Evolutionary conservation across 1,140 invertebrate genomes (phyloP), one percentile per base, ranked within the genome.

Genomic region (Doryteuthis pealeii): DNA sequence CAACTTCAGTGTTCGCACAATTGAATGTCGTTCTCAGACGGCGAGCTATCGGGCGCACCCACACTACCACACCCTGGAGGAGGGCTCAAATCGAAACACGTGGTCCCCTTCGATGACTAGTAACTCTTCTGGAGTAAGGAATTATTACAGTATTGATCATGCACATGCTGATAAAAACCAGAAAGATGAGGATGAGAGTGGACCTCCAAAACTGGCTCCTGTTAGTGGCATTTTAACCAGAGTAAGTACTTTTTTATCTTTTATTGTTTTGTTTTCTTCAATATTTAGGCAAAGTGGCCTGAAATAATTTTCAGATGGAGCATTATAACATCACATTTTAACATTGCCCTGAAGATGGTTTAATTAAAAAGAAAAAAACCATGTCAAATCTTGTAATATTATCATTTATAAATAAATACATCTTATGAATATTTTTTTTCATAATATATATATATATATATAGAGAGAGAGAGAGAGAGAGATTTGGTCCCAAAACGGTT

Each of bases 181-280:
- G 15, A 74, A 76, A 35, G 77, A 78, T 33, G 33, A 73, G 22
- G 74, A 78, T 32, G 68, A 74, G 1, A 14, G 22, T 54, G 77
- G 74, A 45, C 77, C 77, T 35, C 77, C 77, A n/a, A 78, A 74
- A 70, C 43, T 78, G 1, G 70, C 77, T 8, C 77, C 77, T 32
- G 72, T 79, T 43, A 78, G 77, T 72, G 77, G 77, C 43, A 76
- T 78, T 72, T 62, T 78, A 70, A 76, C 71, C 32, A 71, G 70
- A 67, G 77, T 78, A 72, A 72, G 73, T 78, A 8, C 30, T 72
- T n/a, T 35, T n/a, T 70, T 31, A 32, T 40, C 15, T 32, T 18
- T 15, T 32, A 15, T 22, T 15, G 30, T 33, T 33, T 31, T 18
- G 14, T 70, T 35, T 31, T 32, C 31, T 68, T 26, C n/a, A n/a